Evolutionary conservation across 2,888 invertebrate genomes (phyloP).

Genomic region (Himalopsyche japonica): DNA sequence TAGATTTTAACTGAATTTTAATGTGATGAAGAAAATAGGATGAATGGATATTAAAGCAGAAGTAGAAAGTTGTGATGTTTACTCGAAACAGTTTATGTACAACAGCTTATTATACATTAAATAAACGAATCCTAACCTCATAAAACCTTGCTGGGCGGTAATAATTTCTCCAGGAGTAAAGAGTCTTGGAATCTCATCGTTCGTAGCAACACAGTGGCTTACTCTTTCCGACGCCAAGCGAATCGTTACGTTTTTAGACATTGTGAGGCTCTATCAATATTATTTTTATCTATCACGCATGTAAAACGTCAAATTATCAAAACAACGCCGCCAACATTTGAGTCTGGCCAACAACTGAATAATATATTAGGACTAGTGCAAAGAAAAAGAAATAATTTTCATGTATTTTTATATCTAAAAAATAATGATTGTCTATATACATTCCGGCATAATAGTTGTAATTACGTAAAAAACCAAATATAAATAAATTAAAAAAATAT

Average conservation of each 20-base stretch:
- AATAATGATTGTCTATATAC: no score
- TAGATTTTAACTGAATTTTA: no score
- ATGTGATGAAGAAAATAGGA: no score
- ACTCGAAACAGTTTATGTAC: neutral
- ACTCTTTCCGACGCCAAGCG: constrained; percentile 68
- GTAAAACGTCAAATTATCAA: neutral
- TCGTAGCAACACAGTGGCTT: constrained; percentile 60
- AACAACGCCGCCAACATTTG: neutral
- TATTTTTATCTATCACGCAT: neutral
- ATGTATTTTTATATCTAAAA: no score
- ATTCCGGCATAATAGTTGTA: no score
- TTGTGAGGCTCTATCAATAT: constrained; percentile 39
- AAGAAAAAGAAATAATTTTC: no score
- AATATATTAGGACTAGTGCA: no score
- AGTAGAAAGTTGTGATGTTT: neutral
- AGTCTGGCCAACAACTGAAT: no score
- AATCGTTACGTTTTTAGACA: constrained; percentile 64
- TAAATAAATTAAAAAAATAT: no score
- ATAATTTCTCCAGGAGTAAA: constrained; percentile 90
- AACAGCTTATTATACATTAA: no score
- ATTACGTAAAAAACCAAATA: no score
- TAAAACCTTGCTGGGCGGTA: constrained; percentile 78
- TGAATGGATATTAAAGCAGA: no score
- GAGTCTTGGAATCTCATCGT: constrained; percentile 66
- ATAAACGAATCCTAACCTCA: constrained; percentile 64